Percentiles rank a stretch among this genome's conserved stretches.
These are phyloP conservation scores for Mormoops blainvillei DNA, from an alignment of 2,113 vertebrate species.

Conservation along the genomic window DNA sequence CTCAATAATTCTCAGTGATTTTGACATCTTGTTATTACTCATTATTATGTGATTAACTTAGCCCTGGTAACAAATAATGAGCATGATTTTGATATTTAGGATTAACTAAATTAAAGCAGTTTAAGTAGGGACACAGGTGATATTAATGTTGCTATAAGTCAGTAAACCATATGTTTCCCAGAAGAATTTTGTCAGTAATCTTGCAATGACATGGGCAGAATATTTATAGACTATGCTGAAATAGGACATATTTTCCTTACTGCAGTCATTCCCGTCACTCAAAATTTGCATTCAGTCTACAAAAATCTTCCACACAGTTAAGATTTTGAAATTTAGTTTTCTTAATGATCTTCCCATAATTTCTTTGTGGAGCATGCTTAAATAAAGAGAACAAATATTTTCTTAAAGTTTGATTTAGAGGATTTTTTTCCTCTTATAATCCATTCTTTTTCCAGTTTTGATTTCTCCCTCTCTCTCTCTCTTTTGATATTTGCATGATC, in stretches of 20 bases:
- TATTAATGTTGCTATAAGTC: slow-evolving; percentile 17
- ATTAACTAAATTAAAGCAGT: slow-evolving; percentile 12
- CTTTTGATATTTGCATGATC: not conserved
- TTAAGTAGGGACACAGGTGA: slow-evolving; percentile 29
- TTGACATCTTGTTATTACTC: slow-evolving; percentile 48
- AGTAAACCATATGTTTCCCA: slow-evolving; percentile 10
- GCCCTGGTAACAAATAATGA: not conserved
- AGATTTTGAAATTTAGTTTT: not conserved
- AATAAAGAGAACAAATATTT: not conserved
- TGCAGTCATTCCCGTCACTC: not conserved
- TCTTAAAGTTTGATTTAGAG: not conserved
- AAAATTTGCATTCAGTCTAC: not conserved
- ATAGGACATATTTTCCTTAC: not conserved
- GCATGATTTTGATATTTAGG: slow-evolving; percentile 23
- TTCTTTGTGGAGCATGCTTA: not conserved
- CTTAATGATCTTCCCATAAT: not conserved
- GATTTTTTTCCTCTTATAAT: not conserved
- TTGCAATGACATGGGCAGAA: not conserved
- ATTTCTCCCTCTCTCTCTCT: not conserved
- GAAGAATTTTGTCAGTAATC: slow-evolving; percentile 34
- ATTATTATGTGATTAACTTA: slow-evolving; percentile 62
- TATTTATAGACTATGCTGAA: not conserved
- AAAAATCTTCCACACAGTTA: not conserved
- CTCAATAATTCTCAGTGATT: slow-evolving; percentile 31
- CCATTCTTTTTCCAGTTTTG: not conserved